Conservation (phyloP, 1,140 invertebrate genomes). For the Conus ventricosus region DNA sequence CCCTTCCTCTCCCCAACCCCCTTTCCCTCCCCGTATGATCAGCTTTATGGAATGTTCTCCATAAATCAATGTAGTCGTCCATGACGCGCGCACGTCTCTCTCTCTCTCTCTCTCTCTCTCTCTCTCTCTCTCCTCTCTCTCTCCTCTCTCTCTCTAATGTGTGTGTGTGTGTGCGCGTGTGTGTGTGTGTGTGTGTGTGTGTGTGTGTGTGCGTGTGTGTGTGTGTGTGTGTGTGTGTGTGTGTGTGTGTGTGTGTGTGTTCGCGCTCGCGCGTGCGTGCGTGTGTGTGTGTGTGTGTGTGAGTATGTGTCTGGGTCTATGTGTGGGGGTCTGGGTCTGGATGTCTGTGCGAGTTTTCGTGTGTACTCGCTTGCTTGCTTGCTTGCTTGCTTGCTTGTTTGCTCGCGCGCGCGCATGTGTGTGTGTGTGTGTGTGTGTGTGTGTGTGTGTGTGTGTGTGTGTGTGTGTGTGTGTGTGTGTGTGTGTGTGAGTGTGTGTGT, state of each 20-base stretch:
- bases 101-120: too few species aligned
- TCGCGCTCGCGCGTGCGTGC: background rate
- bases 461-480: too few species aligned
- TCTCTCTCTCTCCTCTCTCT: background rate
- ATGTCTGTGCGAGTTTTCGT: background rate
- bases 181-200: background rate
- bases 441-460: background rate
- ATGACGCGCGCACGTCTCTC: too few species aligned
- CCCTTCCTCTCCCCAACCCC: too few species aligned
- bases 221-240: conserved; percentile 6
- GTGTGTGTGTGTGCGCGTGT: background rate
- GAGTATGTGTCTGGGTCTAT: background rate
- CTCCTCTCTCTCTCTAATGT: too few species aligned
- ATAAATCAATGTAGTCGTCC: too few species aligned
- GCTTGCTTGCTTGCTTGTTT: background rate
- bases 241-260: background rate
- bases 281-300: background rate
- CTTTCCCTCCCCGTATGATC: too few species aligned
- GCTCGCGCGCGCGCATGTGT: background rate
- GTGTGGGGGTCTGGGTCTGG: background rate
- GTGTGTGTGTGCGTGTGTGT: background rate
- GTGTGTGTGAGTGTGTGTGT: too few species aligned
- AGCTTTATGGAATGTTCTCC: too few species aligned
- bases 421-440: background rate
- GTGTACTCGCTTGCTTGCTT: background rate